These are phyloP conservation scores for Lordiphosa andalusiaca DNA, from an alignment of 2,888 invertebrate genomes.

Conservation along the genomic window DNA sequence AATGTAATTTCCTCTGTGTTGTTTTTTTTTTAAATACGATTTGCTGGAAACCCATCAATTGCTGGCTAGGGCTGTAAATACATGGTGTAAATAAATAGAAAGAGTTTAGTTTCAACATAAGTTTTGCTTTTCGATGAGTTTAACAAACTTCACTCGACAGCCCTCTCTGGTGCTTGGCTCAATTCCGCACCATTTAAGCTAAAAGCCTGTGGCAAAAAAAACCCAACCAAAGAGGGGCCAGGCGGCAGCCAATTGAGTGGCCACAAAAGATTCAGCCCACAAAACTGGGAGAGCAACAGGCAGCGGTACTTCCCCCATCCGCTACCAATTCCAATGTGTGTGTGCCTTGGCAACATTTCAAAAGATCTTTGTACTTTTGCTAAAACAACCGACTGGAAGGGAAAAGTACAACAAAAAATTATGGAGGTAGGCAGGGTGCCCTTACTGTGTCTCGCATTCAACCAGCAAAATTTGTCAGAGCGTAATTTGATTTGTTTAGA, in stretches of 20 bases:
- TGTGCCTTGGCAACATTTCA: conserved; percentile 27
- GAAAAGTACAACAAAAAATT: not conserved
- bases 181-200: conserved; percentile 11
- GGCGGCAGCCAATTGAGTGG: conserved; percentile 5
- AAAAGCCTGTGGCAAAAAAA: conserved; percentile 6
- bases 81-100: conserved; percentile 29
- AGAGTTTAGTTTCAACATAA: conserved; percentile 4
- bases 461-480: conserved; percentile 33
- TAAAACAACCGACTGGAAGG: not conserved
- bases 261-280: conserved; percentile 7
- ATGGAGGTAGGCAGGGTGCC: not conserved
- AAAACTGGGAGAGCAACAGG: conserved; percentile 12
- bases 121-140: not conserved
- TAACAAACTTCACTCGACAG: not conserved
- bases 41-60: conserved; percentile 4
- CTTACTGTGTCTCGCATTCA: conserved; percentile 8
- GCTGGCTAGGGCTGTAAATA: not conserved
- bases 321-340: not conserved
- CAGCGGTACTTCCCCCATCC: conserved; percentile 13
- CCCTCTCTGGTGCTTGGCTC: conserved; percentile 2
- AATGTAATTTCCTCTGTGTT: conserved; percentile 5
- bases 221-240: not conserved
- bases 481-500: conserved; percentile 33
- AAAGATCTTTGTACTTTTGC: conserved; percentile 26
- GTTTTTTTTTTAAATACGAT: not conserved